Percentiles rank a stretch among this genome's conserved stretches.
These are phyloP conservation scores for Actias luna DNA, from an alignment of 2,888 invertebrate genomes.

Conservation along the genomic window DNA sequence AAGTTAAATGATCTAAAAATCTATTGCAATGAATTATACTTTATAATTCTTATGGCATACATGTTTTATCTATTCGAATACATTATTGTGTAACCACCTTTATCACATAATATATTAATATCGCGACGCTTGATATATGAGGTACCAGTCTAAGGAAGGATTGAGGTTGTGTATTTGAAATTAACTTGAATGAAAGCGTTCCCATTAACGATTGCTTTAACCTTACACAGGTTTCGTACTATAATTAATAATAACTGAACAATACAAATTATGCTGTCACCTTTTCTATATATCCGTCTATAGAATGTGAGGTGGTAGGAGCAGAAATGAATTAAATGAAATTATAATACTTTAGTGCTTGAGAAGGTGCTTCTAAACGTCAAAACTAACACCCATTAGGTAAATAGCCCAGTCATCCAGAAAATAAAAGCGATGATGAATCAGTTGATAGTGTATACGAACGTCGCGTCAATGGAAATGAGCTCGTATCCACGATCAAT, in stretches of 20 bases:
- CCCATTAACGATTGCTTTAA: neutral
- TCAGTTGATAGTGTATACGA: too few relatives aligned
- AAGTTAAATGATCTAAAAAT: neutral
- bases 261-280: neutral
- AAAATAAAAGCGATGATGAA: too few relatives aligned
- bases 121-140: conserved; percentile 31
- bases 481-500: too few relatives aligned
- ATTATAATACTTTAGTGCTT: too few relatives aligned
- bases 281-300: neutral
- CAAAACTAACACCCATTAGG: too few relatives aligned
- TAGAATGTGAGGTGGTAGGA: too few relatives aligned
- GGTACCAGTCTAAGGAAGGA: conserved; percentile 28
- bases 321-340: too few relatives aligned
- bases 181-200: conserved; percentile 1
- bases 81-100: neutral
- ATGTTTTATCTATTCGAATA: neutral
- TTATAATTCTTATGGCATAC: neutral
- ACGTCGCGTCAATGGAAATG: too few relatives aligned
- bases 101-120: conserved; percentile 26
- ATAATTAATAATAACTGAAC: neutral
- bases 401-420: too few relatives aligned
- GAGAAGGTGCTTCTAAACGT: too few relatives aligned
- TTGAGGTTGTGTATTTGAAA: conserved; percentile 20
- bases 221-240: neutral
- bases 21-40: neutral